Base-by-base conservation (phyloP, 2,797 vertebrate species). In the Chrosomus eos region DNA sequence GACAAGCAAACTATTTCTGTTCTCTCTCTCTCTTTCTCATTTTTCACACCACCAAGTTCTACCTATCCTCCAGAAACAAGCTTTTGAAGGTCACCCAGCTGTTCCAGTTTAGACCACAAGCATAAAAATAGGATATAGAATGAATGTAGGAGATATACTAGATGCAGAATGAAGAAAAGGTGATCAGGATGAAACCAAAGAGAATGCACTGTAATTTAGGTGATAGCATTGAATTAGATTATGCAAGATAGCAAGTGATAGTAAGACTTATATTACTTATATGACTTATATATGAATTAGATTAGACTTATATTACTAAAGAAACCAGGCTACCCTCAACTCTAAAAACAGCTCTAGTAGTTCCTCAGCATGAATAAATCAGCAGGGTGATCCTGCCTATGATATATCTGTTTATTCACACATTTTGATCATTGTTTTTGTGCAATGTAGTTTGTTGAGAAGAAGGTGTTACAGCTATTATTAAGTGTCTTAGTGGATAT, bases 41-140 rank as follows among this genome's bases (percentile, higher is more conserved):
- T 90, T 90, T 87, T 87, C 70, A 88, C 91, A 89, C 88, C 84
- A 86, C 51, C 18, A 66, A 89, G 75, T 85, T 80, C 91, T 67
- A 90, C 91, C 90, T 89, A 87, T 85, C 85, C 87, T 91, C 83
- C 80, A 87, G 89, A 90, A 94, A 93, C 91, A 94, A 92, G 91
- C 93, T 94, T 91, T 91, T 93, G 88, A 92, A 95, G 93, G 95
- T 94, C 95, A 94, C 90, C 90, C 89, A 88, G 85, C 88, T 91
- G 93, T 88, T 93, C 93, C 86, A 94, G 77, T 94, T 95, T 85
- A 16, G 89, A 90, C 90, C 92, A 78, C 45, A 51, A 77, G 45
- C 19, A 43, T 76, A 80, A 82, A 84, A 87, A 77, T 84, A 74
- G 81, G 66, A 66, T 31, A 51, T n/a, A 72, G 10, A 87, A 73